Percentiles rank a stretch among this genome's conserved stretches.
Evolutionary conservation across 1,140 invertebrate species (phyloP).

Genomic region (Bombus cullumanus): DNA sequence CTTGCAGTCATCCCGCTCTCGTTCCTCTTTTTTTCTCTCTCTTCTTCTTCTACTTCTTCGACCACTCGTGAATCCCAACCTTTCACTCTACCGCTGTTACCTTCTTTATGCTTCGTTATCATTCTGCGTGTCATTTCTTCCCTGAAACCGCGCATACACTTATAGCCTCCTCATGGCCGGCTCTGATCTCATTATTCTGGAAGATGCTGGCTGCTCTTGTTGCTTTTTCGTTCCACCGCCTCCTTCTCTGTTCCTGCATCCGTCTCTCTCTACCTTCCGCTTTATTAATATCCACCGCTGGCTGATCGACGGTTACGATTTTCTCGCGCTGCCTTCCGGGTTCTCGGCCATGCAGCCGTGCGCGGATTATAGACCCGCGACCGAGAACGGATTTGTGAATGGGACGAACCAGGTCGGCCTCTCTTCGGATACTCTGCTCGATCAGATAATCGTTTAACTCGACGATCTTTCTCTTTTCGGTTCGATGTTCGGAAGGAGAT

Average conservation of each 20-base stretch:
- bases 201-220: neutral
- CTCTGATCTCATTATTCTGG: constrained; percentile 26
- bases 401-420: neutral
- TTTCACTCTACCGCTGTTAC: neutral
- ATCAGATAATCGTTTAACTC: too few relatives aligned
- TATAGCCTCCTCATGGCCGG: neutral
- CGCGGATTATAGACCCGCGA: neutral
- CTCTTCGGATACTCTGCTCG: neutral
- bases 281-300: constrained; percentile 67
- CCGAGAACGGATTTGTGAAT: constrained; percentile 22
- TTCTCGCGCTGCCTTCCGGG: constrained; percentile 64
- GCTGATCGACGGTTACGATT: constrained; percentile 67
- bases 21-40: neutral
- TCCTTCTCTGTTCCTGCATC: constrained; percentile 1
- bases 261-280: constrained; percentile 21
- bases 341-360: constrained; percentile 30
- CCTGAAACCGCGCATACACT: neutral
- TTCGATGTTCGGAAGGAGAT: too few relatives aligned
- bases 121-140: constrained; percentile 49
- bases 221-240: constrained; percentile 9
- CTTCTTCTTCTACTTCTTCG: neutral
- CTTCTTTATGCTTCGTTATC: constrained; percentile 15
- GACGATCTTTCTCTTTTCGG: too few relatives aligned
- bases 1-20: constrained; percentile 49
- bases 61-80: neutral